A percentile compares a stretch with the other conserved stretches of the same genome.
Conservation (phyloP, 2,113 vertebrate genomes). For the Chlorodrepanis virens region DNA sequence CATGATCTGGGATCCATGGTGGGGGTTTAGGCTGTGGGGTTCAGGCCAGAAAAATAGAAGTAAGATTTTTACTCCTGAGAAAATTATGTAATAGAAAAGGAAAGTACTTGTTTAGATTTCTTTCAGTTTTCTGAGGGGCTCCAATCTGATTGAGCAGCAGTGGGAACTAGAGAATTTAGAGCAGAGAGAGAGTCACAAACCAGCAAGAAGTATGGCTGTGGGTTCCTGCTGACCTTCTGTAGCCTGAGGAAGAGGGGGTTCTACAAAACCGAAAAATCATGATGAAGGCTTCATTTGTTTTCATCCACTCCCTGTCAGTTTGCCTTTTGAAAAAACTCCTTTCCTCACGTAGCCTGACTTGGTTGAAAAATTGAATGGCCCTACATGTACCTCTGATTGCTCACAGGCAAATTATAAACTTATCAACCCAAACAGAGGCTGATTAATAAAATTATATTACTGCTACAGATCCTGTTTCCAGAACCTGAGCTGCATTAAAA, state of each 20-base stretch:
- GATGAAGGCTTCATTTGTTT: not conserved
- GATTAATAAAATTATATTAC: not conserved
- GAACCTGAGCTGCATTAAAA: not conserved
- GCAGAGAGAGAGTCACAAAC: not conserved
- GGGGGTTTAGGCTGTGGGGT: not conserved
- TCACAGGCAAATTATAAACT: not conserved
- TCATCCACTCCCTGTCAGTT: not conserved
- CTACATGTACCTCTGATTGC: not conserved
- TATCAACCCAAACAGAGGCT: not conserved
- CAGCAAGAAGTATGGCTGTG: not conserved
- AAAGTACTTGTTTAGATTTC: not conserved
- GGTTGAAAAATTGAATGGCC: not conserved
- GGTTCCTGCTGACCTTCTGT: not conserved
- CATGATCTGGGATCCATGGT: not conserved
- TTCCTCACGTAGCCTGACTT: not conserved
- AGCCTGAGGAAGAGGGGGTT: rapidly evolving
- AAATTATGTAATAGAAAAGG: not conserved
- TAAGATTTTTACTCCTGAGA: not conserved
- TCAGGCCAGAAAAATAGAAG: not conserved
- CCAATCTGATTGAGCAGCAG: not conserved
- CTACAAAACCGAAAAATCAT: rapidly evolving
- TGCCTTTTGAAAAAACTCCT: not conserved
- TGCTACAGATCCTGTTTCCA: not conserved
- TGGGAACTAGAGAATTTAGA: not conserved
- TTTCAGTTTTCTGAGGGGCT: not conserved